Evolutionary conservation across 2,113 vertebrate genomes (phyloP), one percentile per base, ranked within the genome.

Genomic region (Petromus typicus): DNA sequence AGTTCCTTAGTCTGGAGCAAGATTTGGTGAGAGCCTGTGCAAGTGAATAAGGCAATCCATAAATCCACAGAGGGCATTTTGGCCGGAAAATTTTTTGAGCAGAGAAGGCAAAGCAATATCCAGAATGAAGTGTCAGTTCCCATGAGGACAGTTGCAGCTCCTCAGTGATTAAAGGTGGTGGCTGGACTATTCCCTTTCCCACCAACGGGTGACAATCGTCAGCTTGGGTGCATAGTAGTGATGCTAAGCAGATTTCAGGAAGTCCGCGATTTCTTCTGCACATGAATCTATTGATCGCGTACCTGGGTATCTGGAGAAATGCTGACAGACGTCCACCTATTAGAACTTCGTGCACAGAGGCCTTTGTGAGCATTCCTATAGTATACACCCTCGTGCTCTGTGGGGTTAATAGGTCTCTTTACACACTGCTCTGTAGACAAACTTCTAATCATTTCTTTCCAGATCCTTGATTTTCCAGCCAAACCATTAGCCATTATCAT

Each of bases 361-460:
- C 9, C 18, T 64, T 89, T 51, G n/a, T 57, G 22, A 81, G 48
- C 56, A 54, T 71, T 78, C 64, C 27, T 11, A 8, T n/a, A n/a
- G 67, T 40, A 91, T 51, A 86, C 54, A 37, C 4, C 51, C 45
- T 78, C 27, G 23, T 66, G 16, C 73, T 71, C 61, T 64, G n/a
- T 89, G 45, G 34, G 3, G 64, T 48, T 66, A 71, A 85, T 51
- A 89, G 45, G 51, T 30, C 54, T 25, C 7, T 30, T 83, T 54
- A 43, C 27, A 54, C 48, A 51, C 61, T 45, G 30, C 69, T 79
- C 56, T 54, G 45, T 32, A 78, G 54, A 78, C 37, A 54, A 14
- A 64, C 12, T 86, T 81, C 22, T 73, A 67, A 81, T 91, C 91
- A 37, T 93, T 88, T 69, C 43, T 71, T 91, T 95, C n/a, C 37